Evolutionary conservation across 2,797 vertebrate species (phyloP), one percentile per base, ranked within the genome.

Genomic region (Astyanax mexicanus): DNA sequence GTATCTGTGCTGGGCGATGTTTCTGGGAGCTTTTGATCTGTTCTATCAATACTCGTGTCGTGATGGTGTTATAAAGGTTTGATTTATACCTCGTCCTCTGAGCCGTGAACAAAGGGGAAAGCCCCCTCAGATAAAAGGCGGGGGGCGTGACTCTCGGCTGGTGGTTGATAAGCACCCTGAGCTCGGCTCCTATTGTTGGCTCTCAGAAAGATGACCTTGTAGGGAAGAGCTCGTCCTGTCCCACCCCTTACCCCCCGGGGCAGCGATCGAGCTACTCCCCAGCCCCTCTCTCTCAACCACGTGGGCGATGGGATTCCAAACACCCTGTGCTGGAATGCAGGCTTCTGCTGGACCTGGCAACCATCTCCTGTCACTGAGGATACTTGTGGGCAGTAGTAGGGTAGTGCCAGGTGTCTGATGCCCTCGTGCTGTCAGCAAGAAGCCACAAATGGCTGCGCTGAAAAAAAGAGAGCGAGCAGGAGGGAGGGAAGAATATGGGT

Each of bases 181-280:
- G 55, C 67, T 54, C 90, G 90, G 91, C 89, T 92, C 88, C 89
- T 90, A 90, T 84, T 90, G 89, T 92, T 90, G 88, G 86, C 84
- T 85, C 23, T 35, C 77, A 86, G 85, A 91, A 90, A 91, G 90
- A 93, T 94, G 92, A 78, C 96, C 95, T 92, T 97, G 91, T 95
- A 96, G 91, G 96, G 96, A 94, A 94, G 90, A 80, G 77, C 82
- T 85, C 85, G 88, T 87, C 86, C 85, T 75, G 11, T 58, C 83
- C 80, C 81, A 78, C 86, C 65, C 68, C 64, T 74, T 2, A 5
- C 19, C 85, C 72, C 73, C 82, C 72, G 79, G 82, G 77, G 71
- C 45, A 85, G 61, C 38, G 19, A 72, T 13, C 17, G 38, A 55
- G 54, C 64, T 70, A 55, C 55, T 47, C 87, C 86, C 84, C 82